These are phyloP conservation scores for Ornithoptera alexandrae DNA, from an alignment of 2,888 invertebrate species.

Conservation along the genomic window DNA sequence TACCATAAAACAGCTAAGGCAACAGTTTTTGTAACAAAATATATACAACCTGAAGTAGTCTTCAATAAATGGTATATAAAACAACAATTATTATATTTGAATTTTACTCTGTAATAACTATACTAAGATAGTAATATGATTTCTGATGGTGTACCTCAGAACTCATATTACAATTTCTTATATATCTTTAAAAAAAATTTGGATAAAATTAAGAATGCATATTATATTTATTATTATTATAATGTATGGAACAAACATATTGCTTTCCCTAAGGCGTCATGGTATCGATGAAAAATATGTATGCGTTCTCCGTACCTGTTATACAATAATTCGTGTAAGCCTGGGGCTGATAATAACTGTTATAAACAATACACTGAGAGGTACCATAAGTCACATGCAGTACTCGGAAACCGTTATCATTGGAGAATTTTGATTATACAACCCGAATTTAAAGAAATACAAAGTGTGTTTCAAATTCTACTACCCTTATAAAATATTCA, in stretches of 20 bases:
- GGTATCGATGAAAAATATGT: conserved; percentile 40
- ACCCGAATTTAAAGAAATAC: conserved; percentile 20
- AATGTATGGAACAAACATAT: conserved; percentile 18
- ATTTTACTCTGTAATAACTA: too few species aligned
- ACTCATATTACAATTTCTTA: too few species aligned
- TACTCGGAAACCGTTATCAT: conserved; percentile 39
- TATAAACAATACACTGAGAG: conserved; percentile 55
- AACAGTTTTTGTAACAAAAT: too few species aligned
- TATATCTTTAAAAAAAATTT: too few species aligned
- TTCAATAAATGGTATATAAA: too few species aligned
- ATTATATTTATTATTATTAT: background rate
- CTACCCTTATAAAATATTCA: background rate
- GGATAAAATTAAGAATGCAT: background rate
- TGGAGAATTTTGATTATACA: conserved; percentile 40
- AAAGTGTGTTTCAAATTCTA: background rate
- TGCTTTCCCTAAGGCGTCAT: conserved; percentile 38
- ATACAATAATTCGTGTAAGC: conserved; percentile 61
- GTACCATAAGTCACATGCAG: conserved; percentile 63
- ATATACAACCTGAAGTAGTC: too few species aligned
- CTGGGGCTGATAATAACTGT: conserved; percentile 65
- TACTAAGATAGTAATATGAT: too few species aligned
- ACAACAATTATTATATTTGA: too few species aligned
- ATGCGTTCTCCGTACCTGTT: conserved; percentile 39
- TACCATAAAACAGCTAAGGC: too few species aligned
- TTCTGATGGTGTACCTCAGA: too few species aligned